Evolutionary conservation across 1,140 invertebrate species (phyloP), one percentile per base, ranked within the genome.

Genomic region (Drosophila malerkotliana): DNA sequence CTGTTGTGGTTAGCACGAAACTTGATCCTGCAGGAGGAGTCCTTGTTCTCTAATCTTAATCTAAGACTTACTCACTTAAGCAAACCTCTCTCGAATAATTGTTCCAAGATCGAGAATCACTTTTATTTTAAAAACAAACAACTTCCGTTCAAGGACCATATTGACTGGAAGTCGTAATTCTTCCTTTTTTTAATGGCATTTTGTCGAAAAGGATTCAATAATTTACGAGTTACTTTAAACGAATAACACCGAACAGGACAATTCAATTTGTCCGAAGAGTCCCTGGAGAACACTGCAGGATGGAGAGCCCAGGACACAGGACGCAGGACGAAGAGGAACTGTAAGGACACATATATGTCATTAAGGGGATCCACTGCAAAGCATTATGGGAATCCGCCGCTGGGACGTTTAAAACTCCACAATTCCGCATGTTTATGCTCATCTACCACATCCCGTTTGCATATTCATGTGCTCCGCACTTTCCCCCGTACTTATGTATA

Each of bases 401-500:
- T 10, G 59, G 28, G 34, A 67, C 34, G 28, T 30, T 51, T n/a
- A 32, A n/a, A 26, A 32, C 63, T 51, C 34, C 63, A 48, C 54
- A 64, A 59, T 48, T 15, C 30, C 44, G 59, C 59, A 56, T 62
- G 52, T 45, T 62, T 37, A 59, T 59, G 57, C 57, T 52, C 60
- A 68, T 54, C 49, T 64, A 64, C 47, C 55, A 47, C 55, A 59
- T 48, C 39, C 61, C 51, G 66, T 71, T 77, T 77, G 59, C 81
- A 75, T 59, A 78, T 73, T 64, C 71, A 66, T 66, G 53, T 34
- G 51, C 39, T 21, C 39, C 64, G 48, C 37, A 67, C 61, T 66
- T 68, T 68, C n/a, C 30, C 59, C 49, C 52, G 58, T 67, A 76
- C 62, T 74, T 74, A 74, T 74, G 60, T 85, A 81, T 74, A 77